These are phyloP conservation scores for Aphelocoma californica DNA, from an alignment of 2,797 vertebrate species.

Conservation along the genomic window DNA sequence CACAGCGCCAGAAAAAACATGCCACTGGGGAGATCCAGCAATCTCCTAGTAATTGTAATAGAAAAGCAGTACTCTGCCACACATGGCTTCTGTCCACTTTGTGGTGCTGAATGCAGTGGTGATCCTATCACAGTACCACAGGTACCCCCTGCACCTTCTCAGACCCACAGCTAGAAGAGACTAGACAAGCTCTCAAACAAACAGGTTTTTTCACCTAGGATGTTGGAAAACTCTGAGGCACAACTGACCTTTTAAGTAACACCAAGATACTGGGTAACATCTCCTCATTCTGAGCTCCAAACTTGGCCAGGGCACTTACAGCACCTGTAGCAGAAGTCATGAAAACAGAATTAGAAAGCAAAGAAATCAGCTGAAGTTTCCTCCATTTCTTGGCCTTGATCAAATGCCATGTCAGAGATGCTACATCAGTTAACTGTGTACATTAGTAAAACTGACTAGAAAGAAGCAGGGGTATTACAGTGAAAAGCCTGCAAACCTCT, in stretches of 20 bases:
- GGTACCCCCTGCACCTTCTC: neutral
- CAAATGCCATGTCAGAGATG: neutral
- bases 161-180: neutral
- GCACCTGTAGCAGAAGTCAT: constrained; percentile 65
- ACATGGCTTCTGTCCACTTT: neutral
- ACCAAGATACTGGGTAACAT: constrained; percentile 82
- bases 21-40: neutral
- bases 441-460: neutral
- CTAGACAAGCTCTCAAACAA: neutral
- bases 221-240: neutral
- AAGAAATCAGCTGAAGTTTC: neutral
- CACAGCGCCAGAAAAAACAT: neutral
- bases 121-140: neutral
- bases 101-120: neutral
- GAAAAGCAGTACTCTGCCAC: neutral
- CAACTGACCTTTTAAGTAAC: constrained; percentile 76
- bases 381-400: neutral
- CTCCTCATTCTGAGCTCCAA: constrained; percentile 83
- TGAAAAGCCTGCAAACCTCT: neutral
- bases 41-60: neutral
- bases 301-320: constrained; percentile 83
- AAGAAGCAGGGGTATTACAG: neutral
- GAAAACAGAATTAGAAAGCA: neutral
- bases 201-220: neutral
- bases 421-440: neutral